Evolutionary conservation across 2,888 invertebrate species (phyloP), one percentile per base, ranked within the genome.

Genomic region (Dolichomitus sp.): DNA sequence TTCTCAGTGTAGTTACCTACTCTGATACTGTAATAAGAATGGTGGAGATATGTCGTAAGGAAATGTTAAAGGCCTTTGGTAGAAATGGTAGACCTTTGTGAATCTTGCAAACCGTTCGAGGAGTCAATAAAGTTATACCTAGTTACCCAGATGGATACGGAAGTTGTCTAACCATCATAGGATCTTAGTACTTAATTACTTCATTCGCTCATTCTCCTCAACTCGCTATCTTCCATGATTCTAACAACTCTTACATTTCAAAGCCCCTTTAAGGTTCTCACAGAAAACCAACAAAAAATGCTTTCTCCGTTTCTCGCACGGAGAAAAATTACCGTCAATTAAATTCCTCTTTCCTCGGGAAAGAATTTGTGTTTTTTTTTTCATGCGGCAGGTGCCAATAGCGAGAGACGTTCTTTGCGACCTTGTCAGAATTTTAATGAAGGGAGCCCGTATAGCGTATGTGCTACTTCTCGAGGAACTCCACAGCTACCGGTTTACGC

Each of bases 341-440:
- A 6, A 40, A 57, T 57, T 42, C 11, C 33, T 59, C 57, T 59
- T 54, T 40, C 54, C 54, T 23, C 11, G 23, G 19, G 19, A 7
- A 40, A 69, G 19, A 23, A 37, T 69, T 37, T 69, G 12, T 40
- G 27, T 54, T 12, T 17, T 48, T 73, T 61, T 57, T 54, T 76
- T 52, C 27, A 27, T 27, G 30, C 48, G 14, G 17, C 52, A 81
- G 68, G 72, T 77, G 73, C 42, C 68, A 74, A 78, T 74, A 57
- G 27, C 48, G 72, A 68, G 76, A 42, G 76, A 42, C 33, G 73
- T 37, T 61, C n/a, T 37, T 37, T 54, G 78, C 73, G 70, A 70
- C 73, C 78, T 81, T 78, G 81, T 81, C 70, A 61, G 78, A 78
- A 84, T 78, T 81, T 70, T 61, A 83, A 80, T 77, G 69, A 77